Evolutionary conservation across 2,113 vertebrate genomes (phyloP), one percentile per base, ranked within the genome.

Genomic region (Albula glossodonta): DNA sequence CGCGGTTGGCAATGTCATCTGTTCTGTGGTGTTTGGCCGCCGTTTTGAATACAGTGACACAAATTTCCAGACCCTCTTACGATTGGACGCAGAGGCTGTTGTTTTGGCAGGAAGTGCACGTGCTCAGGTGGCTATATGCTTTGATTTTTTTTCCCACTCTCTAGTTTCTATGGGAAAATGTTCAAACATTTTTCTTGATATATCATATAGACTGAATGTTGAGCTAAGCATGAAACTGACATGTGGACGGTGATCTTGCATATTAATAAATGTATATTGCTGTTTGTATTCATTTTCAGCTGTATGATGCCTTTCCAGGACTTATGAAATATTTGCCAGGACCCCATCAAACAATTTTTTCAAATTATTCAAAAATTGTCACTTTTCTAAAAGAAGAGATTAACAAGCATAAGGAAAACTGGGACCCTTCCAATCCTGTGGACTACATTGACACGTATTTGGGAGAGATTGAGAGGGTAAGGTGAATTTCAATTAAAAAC

Each of bases 31-130:
- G 86, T 98, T 99, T 52, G 97, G 97, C 22, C 94, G 94, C 85
- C 96, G 96, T 85, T 99, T 97, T 8, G 96, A 98, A 51, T 97
- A 98, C 90, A 92, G 93, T 0, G 96, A 98, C 88, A 87, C 78
- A 48, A 83, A 31, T 25, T 98, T 96, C 88, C 96, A 94, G 85
- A 95, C 92, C 19, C 0, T 98, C 80, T 92, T 98, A 85, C 93
- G 91, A 82, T 87, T 95, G 13, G 90, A 97, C 86, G 95, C 93
- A 83, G 96, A 97, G 4, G 93, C 90, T 0, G 0, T 93, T 1
- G 0, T 87, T 70, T 87, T 96, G 4, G 57, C 95, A 0, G 91
- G 94, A 15, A 90, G 90, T 2, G 0, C 90, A 31, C 89, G 77
- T 57, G 88, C 91, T 85, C 94, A 95, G 88, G 96, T 96, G 90